These are phyloP conservation scores for Drosophila lacicola DNA, from an alignment of 2,888 invertebrate genomes.

Conservation along the genomic window DNA sequence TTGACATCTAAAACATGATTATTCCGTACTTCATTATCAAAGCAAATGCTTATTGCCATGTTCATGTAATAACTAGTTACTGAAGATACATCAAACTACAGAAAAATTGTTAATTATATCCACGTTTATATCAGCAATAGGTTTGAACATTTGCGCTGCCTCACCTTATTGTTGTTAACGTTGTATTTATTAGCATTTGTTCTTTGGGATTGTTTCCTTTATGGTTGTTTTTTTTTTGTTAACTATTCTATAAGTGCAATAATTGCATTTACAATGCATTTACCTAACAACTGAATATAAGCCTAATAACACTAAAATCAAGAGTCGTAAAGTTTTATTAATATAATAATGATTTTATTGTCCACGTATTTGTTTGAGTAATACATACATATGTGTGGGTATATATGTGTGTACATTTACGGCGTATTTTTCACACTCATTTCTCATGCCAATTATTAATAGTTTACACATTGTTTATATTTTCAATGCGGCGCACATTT, in stretches of 20 bases:
- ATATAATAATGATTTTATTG: slow-evolving; percentile 23
- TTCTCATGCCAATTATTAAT: slow-evolving; percentile 42
- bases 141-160: slow-evolving; percentile 19
- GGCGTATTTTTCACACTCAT: slow-evolving; percentile 42
- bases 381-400: not conserved
- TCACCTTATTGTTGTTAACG: slow-evolving; percentile 5
- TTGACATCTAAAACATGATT: slow-evolving; percentile 11
- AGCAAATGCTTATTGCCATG: not conserved
- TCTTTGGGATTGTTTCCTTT: not conserved
- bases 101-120: slow-evolving; percentile 45
- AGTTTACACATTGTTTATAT: slow-evolving; percentile 58
- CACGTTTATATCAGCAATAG: slow-evolving; percentile 38
- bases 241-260: slow-evolving; percentile 19
- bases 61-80: slow-evolving; percentile 13
- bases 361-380: not conserved
- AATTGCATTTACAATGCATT: slow-evolving; percentile 18
- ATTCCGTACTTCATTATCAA: slow-evolving; percentile 1
- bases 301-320: slow-evolving; percentile 6
- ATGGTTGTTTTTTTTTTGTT: not conserved
- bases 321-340: slow-evolving; percentile 25
- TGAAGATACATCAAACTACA: slow-evolving; percentile 22
- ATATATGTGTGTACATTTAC: slow-evolving; percentile 20
- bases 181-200: not conserved
- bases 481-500: slow-evolving; percentile 18
- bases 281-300: slow-evolving; percentile 9